These are phyloP conservation scores for Gnathonemus longibarbis DNA, from an alignment of 2,113 vertebrate genomes.

Conservation along the genomic window DNA sequence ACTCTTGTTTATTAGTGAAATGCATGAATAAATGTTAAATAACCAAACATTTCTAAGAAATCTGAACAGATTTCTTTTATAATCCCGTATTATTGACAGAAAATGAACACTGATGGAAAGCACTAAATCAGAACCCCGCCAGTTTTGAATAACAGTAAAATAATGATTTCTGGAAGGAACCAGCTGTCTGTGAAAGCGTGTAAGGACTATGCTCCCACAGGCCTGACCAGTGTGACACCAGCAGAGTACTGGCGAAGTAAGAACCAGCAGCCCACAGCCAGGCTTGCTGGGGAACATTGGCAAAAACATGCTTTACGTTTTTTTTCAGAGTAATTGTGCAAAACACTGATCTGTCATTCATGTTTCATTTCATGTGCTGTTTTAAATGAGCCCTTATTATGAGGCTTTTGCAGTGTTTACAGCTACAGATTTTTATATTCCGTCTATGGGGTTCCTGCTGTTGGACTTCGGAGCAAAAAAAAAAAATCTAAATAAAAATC, in stretches of 20 bases:
- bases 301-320: background rate
- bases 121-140: background rate
- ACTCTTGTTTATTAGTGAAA: background rate
- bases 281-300: background rate
- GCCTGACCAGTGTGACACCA: background rate
- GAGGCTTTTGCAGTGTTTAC: background rate
- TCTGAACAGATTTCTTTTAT: background rate
- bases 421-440: background rate
- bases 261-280: background rate
- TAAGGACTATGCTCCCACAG: background rate
- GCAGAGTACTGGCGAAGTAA: background rate
- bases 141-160: constrained; percentile 1
- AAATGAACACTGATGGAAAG: background rate
- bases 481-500: background rate
- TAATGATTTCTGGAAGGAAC: background rate
- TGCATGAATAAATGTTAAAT: constrained; percentile 3
- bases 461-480: background rate
- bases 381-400: background rate
- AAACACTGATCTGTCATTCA: background rate
- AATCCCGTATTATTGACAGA: background rate
- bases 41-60: background rate
- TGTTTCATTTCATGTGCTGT: background rate
- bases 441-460: background rate
- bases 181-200: background rate
- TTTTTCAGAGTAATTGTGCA: background rate